phyloP scores from a whole-genome alignment of 2,888 invertebrate genomes.

The Vanessa cardui region DNA sequence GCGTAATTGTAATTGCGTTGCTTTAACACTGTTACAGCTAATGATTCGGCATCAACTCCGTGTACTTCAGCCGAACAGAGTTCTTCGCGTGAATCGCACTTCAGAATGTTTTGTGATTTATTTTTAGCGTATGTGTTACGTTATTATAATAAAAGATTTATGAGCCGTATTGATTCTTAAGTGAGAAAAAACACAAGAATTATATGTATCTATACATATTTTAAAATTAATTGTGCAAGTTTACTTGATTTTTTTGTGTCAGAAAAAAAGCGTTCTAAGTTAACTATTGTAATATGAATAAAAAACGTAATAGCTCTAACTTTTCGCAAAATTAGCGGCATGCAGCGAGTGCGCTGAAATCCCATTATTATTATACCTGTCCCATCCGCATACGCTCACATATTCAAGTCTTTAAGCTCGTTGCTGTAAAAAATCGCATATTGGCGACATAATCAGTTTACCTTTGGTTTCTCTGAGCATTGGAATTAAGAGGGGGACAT shows the following conservation, averaged over 20 bases:
- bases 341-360: conserved; percentile 18
- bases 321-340: conserved; percentile 4
- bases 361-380: conserved; percentile 25
- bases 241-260: no score
- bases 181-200: no score
- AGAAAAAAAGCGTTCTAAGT: no score
- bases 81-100: conserved; percentile 14
- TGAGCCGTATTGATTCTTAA: no score
- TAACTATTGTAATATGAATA: no score
- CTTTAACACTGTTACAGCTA: conserved; percentile 65
- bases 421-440: conserved; percentile 63
- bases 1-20: conserved; percentile 75
- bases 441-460: conserved; percentile 78
- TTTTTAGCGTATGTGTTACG: neutral
- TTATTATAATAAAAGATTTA: no score
- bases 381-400: conserved; percentile 28
- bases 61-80: conserved; percentile 33
- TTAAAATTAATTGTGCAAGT: no score
- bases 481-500: conserved; percentile 73
- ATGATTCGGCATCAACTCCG: conserved; percentile 52
- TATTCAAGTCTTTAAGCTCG: conserved; percentile 38
- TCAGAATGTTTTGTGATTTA: no score
- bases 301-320: neutral
- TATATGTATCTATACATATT: no score
- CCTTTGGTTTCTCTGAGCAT: conserved; percentile 75